Evolutionary conservation across 2,113 vertebrate species (phyloP), one percentile per base, ranked within the genome.

Genomic region (Acanthochromis polyacanthus): DNA sequence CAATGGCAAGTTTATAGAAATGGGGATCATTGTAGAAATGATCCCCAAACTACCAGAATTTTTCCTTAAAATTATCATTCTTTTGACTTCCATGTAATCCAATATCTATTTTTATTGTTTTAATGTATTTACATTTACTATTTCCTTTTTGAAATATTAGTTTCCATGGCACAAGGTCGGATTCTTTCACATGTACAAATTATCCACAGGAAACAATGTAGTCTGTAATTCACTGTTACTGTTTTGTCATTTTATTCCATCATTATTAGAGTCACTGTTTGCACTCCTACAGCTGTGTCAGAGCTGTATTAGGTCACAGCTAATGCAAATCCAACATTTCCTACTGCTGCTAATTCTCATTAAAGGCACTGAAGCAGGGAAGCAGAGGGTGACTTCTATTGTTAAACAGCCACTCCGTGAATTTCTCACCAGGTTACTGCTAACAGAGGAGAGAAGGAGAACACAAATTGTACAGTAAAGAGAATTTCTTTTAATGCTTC

Each of bases 241-340:
- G 58, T 25, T 71, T n/a, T 1, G 25, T 53, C n/a, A 30, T 53
- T 43, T 43, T 53, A 23, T 38, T 62, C 36, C 32, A 43, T 43
- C 53, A 30, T 25, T 6, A 14, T 62, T 28, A 30, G 38, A 9
- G 1, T 53, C 16, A 43, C 8, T 38, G 22, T 62, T 72, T 43
- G 11, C 40, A 3, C 40, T 43, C 45, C 0, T 25, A 60, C 45
- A 51, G 20, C 28, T 60, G 45, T 51, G 28, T 22, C 30, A 17
- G 28, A 51, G 28, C 22, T 50, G 23, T 51, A 51, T 71, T 71
- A 60, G 48, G n/a, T 56, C 56, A 46, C 46, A 25, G 62, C 43
- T 38, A 65, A 75, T 65, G 28, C 19, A 75, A 66, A 36, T 60
- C n/a, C 57, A 61, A 66, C 43, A 22, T 66, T 50, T 66, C 53